phyloP scores from a whole-genome alignment of 2,797 vertebrate genomes.

The Mareca strepera region DNA sequence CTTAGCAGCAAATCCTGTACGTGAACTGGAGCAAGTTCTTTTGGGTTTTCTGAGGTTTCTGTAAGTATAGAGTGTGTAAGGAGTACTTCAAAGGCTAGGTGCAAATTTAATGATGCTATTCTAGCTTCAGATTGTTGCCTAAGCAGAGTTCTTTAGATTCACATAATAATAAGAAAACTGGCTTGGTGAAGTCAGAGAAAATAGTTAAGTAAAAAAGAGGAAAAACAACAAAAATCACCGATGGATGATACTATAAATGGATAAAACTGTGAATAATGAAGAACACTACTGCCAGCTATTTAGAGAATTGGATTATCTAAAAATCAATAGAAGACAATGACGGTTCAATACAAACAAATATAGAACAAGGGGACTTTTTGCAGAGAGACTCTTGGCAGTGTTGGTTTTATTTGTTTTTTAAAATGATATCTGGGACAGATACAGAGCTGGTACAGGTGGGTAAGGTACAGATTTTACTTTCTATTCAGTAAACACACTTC shows the following conservation, averaged over 20 bases:
- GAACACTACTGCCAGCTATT: conserved; percentile 8
- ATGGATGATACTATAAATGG: conserved; percentile 27
- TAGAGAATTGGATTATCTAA: conserved; percentile 32
- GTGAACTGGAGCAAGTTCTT: neutral
- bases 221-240: conserved; percentile 38
- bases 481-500: neutral
- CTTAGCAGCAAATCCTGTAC: neutral
- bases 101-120: neutral
- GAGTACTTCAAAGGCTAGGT: neutral
- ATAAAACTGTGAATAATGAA: conserved; percentile 39
- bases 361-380: neutral
- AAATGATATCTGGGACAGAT: neutral
- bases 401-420: too few species aligned
- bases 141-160: conserved; percentile 5
- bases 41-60: neutral
- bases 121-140: neutral
- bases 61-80: neutral
- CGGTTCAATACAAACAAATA: conserved; percentile 19
- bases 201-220: neutral
- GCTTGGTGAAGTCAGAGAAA: neutral
- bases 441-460: neutral
- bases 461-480: neutral
- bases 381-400: neutral
- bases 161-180: neutral
- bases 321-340: conserved; percentile 29